A percentile compares a stretch with the other conserved stretches of the same genome.
Evolutionary conservation across 2,888 invertebrate species (phyloP).

Genomic region (Rhaphigaster nebulosa): DNA sequence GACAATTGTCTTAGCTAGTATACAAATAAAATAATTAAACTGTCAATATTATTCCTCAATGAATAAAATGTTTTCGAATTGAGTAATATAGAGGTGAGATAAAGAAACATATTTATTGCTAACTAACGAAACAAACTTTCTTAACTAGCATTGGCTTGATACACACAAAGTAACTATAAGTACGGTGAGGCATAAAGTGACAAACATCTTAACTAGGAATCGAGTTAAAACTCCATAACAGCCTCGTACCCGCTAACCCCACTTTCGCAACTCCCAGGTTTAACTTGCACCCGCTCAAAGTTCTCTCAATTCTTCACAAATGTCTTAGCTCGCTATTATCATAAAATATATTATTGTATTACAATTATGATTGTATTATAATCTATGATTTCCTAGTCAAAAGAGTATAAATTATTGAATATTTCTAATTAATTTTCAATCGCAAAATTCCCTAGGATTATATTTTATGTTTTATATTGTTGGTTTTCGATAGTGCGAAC

Average conservation of each 20-base stretch:
- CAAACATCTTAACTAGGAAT: conserved; percentile 35
- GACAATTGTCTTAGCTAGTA: too few species aligned
- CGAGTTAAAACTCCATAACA: conserved; percentile 37
- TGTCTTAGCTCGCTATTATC: not conserved
- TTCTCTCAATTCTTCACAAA: not conserved
- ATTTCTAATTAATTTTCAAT: too few species aligned
- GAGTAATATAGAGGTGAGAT: not conserved
- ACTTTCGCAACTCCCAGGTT: not conserved
- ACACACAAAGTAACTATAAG: conserved; percentile 20
- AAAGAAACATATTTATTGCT: not conserved
- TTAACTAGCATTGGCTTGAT: conserved; percentile 30
- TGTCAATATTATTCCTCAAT: not conserved
- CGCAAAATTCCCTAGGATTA: too few species aligned
- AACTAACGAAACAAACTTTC: not conserved
- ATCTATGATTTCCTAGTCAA: not conserved
- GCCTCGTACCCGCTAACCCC: conserved; percentile 19
- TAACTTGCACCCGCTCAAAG: not conserved
- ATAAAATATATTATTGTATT: not conserved
- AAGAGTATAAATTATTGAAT: not conserved
- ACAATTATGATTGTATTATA: too few species aligned
- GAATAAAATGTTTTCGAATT: not conserved
- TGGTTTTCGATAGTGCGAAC: too few species aligned
- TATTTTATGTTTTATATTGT: too few species aligned
- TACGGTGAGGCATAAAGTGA: conserved; percentile 25
- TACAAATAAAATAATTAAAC: too few species aligned